Percentiles rank a stretch among this genome's conserved stretches.
Conservation (phyloP, 2,113 vertebrate genomes). For the Coregonus clupeaformis region DNA sequence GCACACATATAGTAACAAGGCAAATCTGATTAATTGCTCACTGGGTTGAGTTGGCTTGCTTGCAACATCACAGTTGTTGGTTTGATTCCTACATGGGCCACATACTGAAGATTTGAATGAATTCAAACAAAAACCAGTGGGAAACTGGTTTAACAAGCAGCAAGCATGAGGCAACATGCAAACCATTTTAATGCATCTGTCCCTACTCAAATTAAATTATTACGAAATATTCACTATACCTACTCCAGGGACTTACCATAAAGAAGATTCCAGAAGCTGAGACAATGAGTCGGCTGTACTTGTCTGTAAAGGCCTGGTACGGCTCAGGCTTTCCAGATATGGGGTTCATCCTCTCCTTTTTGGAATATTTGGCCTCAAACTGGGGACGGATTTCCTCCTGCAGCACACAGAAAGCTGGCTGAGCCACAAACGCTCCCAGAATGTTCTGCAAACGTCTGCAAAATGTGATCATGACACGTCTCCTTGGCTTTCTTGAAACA, state of each 20-base stretch:
- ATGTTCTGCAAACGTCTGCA: no score
- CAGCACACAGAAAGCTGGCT: conserved; percentile 13
- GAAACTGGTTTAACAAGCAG: no score
- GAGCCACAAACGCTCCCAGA: no score
- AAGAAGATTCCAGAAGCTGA: conserved; percentile 94
- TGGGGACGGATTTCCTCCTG: conserved; percentile 94
- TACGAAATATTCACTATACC: no score
- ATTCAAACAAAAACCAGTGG: no score
- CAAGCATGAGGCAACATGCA: no score
- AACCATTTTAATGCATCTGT: not conserved
- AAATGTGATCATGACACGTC: no score
- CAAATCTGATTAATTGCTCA: no score
- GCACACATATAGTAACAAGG: no score
- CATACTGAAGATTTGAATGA: not conserved
- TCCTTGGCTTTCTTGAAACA: no score
- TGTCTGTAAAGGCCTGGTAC: conserved; percentile 91
- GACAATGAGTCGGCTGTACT: conserved; percentile 91
- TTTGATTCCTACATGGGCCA: not conserved
- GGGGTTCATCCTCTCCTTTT: conserved; percentile 90
- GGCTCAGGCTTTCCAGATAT: conserved; percentile 93
- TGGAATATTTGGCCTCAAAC: conserved; percentile 96
- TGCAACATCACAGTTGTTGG: not conserved
- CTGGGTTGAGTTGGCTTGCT: no score
- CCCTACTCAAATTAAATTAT: not conserved
- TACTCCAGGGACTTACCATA: conserved; percentile 74